Conservation (phyloP, 2,797 vertebrate genomes). For the Podargus strigoides region DNA sequence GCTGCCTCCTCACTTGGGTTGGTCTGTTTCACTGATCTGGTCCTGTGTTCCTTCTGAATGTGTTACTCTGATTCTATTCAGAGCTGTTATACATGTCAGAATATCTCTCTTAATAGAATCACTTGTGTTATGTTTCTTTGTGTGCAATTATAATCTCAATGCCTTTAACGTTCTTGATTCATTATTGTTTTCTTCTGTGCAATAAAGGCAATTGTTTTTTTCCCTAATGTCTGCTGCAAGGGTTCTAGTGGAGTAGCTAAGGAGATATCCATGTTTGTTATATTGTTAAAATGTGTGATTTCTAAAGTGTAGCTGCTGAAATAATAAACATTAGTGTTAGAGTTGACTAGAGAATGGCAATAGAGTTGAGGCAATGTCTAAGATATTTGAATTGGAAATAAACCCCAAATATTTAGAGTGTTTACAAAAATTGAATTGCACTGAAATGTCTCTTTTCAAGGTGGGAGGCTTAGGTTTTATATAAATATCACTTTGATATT, state of each 20-base stretch:
- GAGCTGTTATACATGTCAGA: not conserved
- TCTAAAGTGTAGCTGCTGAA: slow-evolving; percentile 38
- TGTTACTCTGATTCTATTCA: not conserved
- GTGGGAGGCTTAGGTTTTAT: not conserved
- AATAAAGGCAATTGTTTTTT: slow-evolving; percentile 53
- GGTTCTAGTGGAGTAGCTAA: slow-evolving; percentile 2
- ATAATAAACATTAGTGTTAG: slow-evolving; percentile 18
- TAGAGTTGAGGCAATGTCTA: not conserved
- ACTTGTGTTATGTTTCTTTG: slow-evolving; percentile 18
- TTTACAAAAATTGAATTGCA: not conserved
- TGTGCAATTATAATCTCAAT: slow-evolving; percentile 34
- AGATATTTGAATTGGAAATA: slow-evolving; percentile 14
- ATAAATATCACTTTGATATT: not conserved
- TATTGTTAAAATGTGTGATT: slow-evolving; percentile 10
- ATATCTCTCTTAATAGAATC: slow-evolving; percentile 23
- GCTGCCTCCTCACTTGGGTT: not conserved
- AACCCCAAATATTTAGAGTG: not conserved
- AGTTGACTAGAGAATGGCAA: slow-evolving; percentile 15
- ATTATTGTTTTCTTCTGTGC: slow-evolving; percentile 47
- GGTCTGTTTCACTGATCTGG: not conserved
- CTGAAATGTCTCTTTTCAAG: not conserved
- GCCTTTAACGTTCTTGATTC: slow-evolving; percentile 23
- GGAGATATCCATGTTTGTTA: not conserved
- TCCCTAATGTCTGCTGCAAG: slow-evolving; percentile 30
- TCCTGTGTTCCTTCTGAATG: not conserved